Percentiles rank a stretch among this genome's conserved stretches.
phyloP scores from a whole-genome alignment of 1,140 invertebrate genomes.

The Tribolium madens region DNA sequence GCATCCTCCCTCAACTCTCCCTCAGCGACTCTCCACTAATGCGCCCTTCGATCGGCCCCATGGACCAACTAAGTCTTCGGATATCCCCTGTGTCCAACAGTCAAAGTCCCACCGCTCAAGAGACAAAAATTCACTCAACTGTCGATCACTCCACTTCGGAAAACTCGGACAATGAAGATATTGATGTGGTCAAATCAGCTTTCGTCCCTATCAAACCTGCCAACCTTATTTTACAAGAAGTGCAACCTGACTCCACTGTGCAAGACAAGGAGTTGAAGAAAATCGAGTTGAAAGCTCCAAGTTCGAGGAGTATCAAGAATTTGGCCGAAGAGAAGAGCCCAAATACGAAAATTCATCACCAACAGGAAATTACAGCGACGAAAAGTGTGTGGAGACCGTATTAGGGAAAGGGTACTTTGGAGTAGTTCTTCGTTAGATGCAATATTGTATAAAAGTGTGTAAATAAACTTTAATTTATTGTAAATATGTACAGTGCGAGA shows the following conservation, averaged over 20 bases:
- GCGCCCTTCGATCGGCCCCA: conserved; percentile 42
- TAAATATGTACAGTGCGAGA: conserved; percentile 52
- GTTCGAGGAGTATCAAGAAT: conserved; percentile 65
- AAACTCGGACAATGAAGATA: conserved; percentile 73
- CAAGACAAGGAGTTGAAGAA: conserved; percentile 67
- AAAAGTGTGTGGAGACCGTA: conserved; percentile 84
- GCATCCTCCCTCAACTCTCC: conserved; percentile 2
- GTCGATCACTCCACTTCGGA: conserved; percentile 71
- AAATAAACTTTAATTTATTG: conserved; percentile 55
- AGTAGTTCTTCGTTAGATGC: conserved; percentile 35
- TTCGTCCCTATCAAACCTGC: conserved; percentile 74
- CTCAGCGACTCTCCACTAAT: not conserved
- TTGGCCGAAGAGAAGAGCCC: conserved; percentile 64
- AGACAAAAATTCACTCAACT: conserved; percentile 71
- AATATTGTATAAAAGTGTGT: conserved; percentile 47
- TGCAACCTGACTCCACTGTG: conserved; percentile 73
- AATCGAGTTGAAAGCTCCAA: conserved; percentile 74
- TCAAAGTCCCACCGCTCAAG: conserved; percentile 50
- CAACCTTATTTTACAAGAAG: conserved; percentile 63
- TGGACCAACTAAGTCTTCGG: conserved; percentile 58
- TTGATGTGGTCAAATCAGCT: conserved; percentile 82
- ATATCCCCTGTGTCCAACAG: conserved; percentile 58
- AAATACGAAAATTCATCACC: conserved; percentile 71
- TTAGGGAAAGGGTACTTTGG: conserved; percentile 66
- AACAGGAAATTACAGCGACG: conserved; percentile 68